Base-by-base conservation (phyloP, 2,888 invertebrate species). In the Diarsia brunnea region DNA sequence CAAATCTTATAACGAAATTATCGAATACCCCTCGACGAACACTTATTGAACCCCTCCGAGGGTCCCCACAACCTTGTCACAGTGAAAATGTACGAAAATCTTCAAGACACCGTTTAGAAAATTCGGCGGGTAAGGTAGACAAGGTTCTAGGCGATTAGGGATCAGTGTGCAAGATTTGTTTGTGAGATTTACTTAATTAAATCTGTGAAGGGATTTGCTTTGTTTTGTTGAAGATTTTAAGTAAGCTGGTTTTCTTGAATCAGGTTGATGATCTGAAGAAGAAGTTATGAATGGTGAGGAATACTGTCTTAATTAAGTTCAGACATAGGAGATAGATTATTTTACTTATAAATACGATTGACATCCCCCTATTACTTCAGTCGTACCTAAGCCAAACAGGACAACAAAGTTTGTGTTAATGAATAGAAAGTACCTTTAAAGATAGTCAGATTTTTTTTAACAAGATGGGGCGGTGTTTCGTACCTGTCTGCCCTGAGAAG, bases 1-100 rank as follows among this genome's bases (percentile, higher is more conserved):
- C 84, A 84, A 87, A 87, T 88, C 86, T 88, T 70, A 78, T 88
- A 86, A 85, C 68, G 55, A 80, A 84, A 88, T 88, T 77, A 86
- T 77, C 70, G 79, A 75, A 69, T 53, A 45, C 70, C 66, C 66
- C 79, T 78, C 69, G 63, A 79, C 67, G 63, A 79, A 75, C 78
- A 84, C 85, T 87, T 74, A 78, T 68, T 66, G 53, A 74, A 43
- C 70, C 80, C 85, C 80, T 73, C 77, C 38, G 24, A 4, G 21
- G 4, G 3, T 55, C 12, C 4, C 58, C 65, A 43, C 78, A 82
- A 75, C 86, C 75, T 67, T 86, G 74, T 84, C 86, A 45, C 75
- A 78, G 63, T 76, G 43, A 71, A 74, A 81, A 72, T 66, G 68
- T 58, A 53, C 49, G 55, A 65, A 74, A 79, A 73, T 75, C 71